Base-by-base conservation (phyloP, 2,113 vertebrate genomes). In the Chaetodon trifascialis region DNA sequence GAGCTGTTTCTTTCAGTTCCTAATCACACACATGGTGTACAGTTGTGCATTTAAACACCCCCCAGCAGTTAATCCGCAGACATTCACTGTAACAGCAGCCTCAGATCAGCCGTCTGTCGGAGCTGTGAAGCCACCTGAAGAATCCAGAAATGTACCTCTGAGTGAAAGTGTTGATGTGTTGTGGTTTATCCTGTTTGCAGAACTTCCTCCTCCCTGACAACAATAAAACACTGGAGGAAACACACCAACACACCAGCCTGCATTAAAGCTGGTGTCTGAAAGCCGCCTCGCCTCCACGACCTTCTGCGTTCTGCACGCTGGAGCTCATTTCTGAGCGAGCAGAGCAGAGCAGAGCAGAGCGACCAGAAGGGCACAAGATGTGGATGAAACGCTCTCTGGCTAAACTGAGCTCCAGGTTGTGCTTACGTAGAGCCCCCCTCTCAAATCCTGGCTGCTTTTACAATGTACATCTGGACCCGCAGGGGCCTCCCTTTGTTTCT, bases 391-490 rank as follows among this genome's bases (percentile, higher is more conserved):
- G 71, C 34, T 70, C n/a, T 74, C 21, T 17, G 25, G 59, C 52
- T 83, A 38, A 82, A 86, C 15, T 63, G 55, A 63, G 51, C 59
- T 84, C 49, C 56, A 80, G 76, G 79, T 86, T 81, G 77, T 60
- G 66, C 76, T 67, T 52, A 47, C 78, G 49, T 82, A 58, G 55
- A 62, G 19, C 67, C 44, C 38, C 44, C 38, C 62, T 14, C 51
- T 70, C 19, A 75, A 77, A 54, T 11, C 77, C 49, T 55, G 34
- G 59, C 78, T 79, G 68, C 11, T 56, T 83, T 85, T 82, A 49
- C 34, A 69, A 44, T 58, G 73, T 90, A 89, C 86, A 88, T 93
- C 86, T 92, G 81, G 80, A 85, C 71, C 63, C 65, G 16, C 5
- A 56, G 83, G 82, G 73, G 71, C 30, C 56, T 72, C 44, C 12